Conservation (phyloP, 2,888 invertebrate genomes). For the Synergus japonicus region DNA sequence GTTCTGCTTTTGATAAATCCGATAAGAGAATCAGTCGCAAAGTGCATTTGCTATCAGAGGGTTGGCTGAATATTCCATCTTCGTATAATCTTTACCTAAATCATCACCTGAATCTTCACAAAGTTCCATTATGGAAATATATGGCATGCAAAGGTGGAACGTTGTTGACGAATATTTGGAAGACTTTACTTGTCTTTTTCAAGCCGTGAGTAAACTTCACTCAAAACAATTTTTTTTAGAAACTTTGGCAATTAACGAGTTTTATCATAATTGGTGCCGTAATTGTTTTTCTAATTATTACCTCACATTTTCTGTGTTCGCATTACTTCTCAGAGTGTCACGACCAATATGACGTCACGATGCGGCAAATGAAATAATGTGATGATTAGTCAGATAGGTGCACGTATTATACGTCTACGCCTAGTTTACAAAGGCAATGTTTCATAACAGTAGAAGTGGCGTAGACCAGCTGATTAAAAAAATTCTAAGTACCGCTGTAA, state of each 20-base stretch:
- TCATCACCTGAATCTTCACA: background rate
- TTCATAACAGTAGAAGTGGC: conserved; percentile 1
- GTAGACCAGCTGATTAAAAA: background rate
- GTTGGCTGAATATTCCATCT: background rate
- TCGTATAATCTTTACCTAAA: background rate
- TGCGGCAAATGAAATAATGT: conserved; percentile 42
- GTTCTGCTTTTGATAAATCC: conserved; percentile 50
- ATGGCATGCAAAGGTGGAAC: conserved; percentile 62
- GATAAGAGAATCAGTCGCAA: conserved; percentile 51
- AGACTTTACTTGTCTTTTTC: conserved; percentile 60
- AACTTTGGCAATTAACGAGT: background rate
- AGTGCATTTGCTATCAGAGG: conserved; percentile 46
- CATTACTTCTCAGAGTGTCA: background rate
- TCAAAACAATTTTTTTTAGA: background rate
- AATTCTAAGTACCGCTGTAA: conserved; percentile 45
- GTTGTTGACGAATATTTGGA: conserved; percentile 66
- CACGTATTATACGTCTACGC: conserved; percentile 51
- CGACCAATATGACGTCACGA: conserved; percentile 12
- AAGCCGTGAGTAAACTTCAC: conserved; percentile 61
- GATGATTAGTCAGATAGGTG: conserved; percentile 50
- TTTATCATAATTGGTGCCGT: background rate
- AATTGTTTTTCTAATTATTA: conserved; percentile 1
- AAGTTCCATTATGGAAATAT: conserved; percentile 63
- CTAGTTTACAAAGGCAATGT: conserved; percentile 48
- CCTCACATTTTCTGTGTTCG: background rate